Evolutionary conservation across 2,797 vertebrate genomes (phyloP).

Genomic region (Bucorvus abyssinicus): DNA sequence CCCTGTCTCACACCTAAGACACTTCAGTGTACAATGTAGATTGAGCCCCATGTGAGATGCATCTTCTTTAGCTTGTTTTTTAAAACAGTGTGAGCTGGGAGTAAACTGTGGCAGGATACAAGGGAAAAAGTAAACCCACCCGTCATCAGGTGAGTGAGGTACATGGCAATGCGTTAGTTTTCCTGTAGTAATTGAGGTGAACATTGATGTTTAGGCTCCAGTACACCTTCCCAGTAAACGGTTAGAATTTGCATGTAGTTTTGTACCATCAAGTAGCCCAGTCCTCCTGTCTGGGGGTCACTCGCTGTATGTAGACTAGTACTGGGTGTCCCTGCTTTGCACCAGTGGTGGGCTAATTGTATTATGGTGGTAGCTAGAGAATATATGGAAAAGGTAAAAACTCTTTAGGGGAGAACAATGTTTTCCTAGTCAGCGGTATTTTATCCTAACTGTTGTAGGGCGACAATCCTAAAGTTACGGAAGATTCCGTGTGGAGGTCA

Average conservation of each 20-base stretch:
- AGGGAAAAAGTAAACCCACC: not conserved
- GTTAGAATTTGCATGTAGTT: not conserved
- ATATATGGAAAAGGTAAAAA: not conserved
- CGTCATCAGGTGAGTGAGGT: not conserved
- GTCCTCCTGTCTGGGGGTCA: not conserved
- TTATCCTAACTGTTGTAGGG: not conserved
- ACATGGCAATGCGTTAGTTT: not conserved
- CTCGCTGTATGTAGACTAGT: not conserved
- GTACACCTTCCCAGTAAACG: not conserved
- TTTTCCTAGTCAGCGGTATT: not conserved
- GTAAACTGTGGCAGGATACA: not conserved
- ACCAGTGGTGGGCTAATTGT: not conserved
- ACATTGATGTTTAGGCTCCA: not conserved
- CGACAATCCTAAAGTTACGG: slow-evolving; percentile 39
- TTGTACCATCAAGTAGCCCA: not conserved
- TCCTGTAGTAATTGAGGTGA: not conserved
- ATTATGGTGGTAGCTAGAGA: slow-evolving; percentile 13
- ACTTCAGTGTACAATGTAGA: not conserved
- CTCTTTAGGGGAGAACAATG: not conserved
- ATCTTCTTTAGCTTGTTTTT: not conserved
- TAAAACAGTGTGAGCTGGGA: not conserved
- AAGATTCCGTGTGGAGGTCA: not conserved
- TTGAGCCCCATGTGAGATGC: not conserved
- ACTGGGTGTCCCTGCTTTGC: not conserved
- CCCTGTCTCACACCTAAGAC: not conserved